phyloP scores from a whole-genome alignment of 1,140 invertebrate genomes.

The Teleopsis dalmanni region DNA sequence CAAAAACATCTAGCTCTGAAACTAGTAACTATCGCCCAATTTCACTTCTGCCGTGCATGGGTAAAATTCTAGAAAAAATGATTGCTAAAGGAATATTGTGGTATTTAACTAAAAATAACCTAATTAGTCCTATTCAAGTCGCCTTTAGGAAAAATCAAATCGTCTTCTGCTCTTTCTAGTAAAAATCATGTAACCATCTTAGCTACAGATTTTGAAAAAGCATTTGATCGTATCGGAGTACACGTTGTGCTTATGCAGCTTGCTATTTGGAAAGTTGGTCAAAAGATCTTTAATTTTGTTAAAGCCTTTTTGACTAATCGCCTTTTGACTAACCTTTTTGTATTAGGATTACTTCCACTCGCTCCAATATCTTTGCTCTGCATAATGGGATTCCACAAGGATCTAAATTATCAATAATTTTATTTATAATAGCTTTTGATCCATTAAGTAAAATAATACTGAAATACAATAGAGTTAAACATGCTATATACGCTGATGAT shows the following conservation, averaged over 20 bases:
- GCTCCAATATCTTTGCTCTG: background rate
- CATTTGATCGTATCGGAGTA: constrained; percentile 8
- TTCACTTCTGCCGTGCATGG: constrained; percentile 3
- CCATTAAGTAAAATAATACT: background rate
- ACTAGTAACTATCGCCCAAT: background rate
- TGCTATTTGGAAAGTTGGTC: constrained; percentile 6
- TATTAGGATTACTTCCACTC: background rate
- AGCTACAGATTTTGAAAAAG: constrained; percentile 2
- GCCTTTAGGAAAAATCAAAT: constrained; percentile 1
- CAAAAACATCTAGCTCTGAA: background rate
- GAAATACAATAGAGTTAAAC: background rate
- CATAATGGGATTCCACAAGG: constrained; percentile 10
- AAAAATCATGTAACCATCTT: constrained; percentile 7
- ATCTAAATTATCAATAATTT: background rate
- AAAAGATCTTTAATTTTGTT: constrained; percentile 8
- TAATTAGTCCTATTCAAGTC: background rate
- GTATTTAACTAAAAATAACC: background rate
- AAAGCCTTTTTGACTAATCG: constrained; percentile 8
- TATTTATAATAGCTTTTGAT: constrained; percentile 7
- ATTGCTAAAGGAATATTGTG: constrained; percentile 2
- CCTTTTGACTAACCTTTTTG: too few species aligned
- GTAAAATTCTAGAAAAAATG: constrained; percentile 7
- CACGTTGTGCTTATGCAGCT: constrained; percentile 1
- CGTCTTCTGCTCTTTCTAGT: background rate
- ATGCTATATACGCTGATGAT: constrained; percentile 4